Percentiles rank a stretch among this genome's conserved stretches.
These are phyloP conservation scores for Gorilla gorilla DNA, from an alignment of 2,113 vertebrate genomes.

Conservation along the genomic window DNA sequence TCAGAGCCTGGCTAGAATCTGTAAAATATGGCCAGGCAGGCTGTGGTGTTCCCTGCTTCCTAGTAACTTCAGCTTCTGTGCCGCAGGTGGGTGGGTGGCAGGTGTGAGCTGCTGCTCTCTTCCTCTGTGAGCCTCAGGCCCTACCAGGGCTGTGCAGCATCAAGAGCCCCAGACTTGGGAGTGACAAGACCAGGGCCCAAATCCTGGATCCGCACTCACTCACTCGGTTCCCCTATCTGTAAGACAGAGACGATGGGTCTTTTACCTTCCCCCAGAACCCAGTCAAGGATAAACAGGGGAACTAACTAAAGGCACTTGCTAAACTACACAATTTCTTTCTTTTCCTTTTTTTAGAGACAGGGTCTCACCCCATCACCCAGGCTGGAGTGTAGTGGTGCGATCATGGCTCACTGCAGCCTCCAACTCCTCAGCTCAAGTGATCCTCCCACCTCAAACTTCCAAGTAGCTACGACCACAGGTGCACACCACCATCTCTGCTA, in stretches of 20 bases:
- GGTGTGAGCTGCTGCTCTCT: not conserved
- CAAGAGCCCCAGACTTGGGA: not conserved
- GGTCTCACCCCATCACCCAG: no score
- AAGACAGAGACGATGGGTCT: not conserved
- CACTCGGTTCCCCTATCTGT: not conserved
- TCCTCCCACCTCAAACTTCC: no score
- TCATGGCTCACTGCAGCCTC: no score
- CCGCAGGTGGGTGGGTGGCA: not conserved
- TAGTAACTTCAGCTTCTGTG: not conserved
- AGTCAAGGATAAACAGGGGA: not conserved
- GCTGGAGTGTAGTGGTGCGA: no score
- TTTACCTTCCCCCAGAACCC: no score
- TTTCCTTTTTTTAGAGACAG: no score
- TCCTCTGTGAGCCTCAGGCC: not conserved
- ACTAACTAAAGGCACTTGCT: not conserved
- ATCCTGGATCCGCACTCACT: not conserved
- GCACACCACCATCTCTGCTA: no score
- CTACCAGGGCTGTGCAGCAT: not conserved
- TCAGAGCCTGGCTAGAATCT: not conserved
- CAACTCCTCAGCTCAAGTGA: no score
- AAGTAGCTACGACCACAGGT: no score
- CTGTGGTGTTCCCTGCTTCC: not conserved
- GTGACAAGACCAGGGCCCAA: not conserved
- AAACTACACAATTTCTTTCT: no score
- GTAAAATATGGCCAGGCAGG: no score